These are phyloP conservation scores for Iphiclides podalirius DNA, from an alignment of 2,888 invertebrate genomes.

Conservation along the genomic window DNA sequence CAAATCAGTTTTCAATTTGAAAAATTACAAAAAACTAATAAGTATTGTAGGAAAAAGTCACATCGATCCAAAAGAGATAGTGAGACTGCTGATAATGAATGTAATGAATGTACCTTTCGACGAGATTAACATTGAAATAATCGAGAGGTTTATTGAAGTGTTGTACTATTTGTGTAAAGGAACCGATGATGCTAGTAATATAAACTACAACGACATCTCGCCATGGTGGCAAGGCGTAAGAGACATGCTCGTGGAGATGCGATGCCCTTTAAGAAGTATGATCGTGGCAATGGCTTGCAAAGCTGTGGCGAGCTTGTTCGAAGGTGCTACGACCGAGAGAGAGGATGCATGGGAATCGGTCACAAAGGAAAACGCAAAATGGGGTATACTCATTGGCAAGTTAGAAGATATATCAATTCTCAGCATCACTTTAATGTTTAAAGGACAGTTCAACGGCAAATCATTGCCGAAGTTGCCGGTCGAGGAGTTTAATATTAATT, in stretches of 20 bases:
- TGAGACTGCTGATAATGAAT: constrained; percentile 85
- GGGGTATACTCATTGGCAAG: constrained; percentile 92
- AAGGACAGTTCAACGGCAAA: constrained; percentile 58
- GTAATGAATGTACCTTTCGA: constrained; percentile 84
- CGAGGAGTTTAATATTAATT: constrained; percentile 81
- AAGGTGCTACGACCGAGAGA: constrained; percentile 60
- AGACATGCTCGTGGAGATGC: constrained; percentile 85
- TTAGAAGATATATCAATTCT: constrained; percentile 92
- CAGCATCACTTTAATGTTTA: constrained; percentile 83
- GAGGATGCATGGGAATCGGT: constrained; percentile 89
- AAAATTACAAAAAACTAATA: constrained; percentile 44
- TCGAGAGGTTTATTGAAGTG: constrained; percentile 84
- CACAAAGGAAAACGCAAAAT: constrained; percentile 91
- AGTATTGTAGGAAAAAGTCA: constrained; percentile 49
- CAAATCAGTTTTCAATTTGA: constrained; percentile 70
- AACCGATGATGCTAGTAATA: constrained; percentile 80
- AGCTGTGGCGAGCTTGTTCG: constrained; percentile 82
- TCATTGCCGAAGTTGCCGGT: constrained; percentile 77
- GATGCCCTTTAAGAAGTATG: constrained; percentile 87
- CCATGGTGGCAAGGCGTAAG: constrained; percentile 92
- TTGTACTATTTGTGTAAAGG: constrained; percentile 83
- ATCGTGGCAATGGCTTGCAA: constrained; percentile 91
- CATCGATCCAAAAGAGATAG: constrained; percentile 81
- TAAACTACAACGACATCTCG: constrained; percentile 85
- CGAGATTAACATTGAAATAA: constrained; percentile 75